phyloP scores from a whole-genome alignment of 2,113 vertebrate species.

The Polypterus senegalus region DNA sequence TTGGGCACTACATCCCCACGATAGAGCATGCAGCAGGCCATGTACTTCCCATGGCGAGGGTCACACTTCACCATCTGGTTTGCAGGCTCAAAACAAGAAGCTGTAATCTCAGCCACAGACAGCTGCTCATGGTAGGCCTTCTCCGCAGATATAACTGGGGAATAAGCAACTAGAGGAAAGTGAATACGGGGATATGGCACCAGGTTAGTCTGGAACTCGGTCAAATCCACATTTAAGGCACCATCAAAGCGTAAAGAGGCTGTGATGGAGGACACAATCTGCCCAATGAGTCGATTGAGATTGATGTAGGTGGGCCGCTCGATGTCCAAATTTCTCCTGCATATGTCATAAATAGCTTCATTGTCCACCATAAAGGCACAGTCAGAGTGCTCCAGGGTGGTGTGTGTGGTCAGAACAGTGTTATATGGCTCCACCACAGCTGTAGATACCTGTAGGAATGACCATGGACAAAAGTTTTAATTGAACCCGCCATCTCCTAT shows the following conservation, averaged over 20 bases:
- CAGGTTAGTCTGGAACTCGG: constrained; percentile 36
- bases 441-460: constrained; percentile 26
- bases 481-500: too few species aligned
- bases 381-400: constrained; percentile 48
- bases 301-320: constrained; percentile 35
- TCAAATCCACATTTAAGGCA: constrained; percentile 10
- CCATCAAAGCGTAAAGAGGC: constrained; percentile 42
- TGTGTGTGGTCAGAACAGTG: constrained; percentile 49
- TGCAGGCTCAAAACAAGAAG: constrained; percentile 42
- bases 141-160: too few species aligned
- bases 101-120: constrained; percentile 37
- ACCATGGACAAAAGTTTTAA: too few species aligned
- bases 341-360: constrained; percentile 29
- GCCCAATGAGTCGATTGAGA: constrained; percentile 34
- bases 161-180: constrained; percentile 39
- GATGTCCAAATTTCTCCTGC: constrained; percentile 32
- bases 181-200: constrained; percentile 55
- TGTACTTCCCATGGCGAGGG: constrained; percentile 42
- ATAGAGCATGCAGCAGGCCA: constrained; percentile 50
- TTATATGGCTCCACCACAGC: constrained; percentile 36
- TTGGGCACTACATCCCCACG: constrained; percentile 49
- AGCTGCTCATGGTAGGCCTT: constrained; percentile 41
- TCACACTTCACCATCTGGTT: constrained; percentile 19
- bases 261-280: constrained; percentile 52
- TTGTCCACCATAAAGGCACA: constrained; percentile 43